Evolutionary conservation across 2,888 invertebrate genomes (phyloP), one percentile per base, ranked within the genome.

Genomic region (Chrysotoxum bicinctum): DNA sequence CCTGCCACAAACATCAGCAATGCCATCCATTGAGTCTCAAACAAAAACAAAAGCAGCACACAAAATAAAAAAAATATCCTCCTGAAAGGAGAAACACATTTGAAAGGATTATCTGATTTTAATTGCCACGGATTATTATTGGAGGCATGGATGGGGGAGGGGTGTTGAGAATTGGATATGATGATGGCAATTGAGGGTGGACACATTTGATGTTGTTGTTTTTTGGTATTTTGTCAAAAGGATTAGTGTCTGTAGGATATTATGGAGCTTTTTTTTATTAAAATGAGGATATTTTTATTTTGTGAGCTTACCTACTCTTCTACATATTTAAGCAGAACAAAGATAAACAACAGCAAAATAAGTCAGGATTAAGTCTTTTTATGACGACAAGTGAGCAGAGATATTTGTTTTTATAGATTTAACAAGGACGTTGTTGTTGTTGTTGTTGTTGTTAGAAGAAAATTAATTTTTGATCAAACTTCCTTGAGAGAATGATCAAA

Each of bases 81-180:
- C 5, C n/a, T 58, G 58, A 58, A 74, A 74, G 56, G 78, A 69
- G 74, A 79, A 78, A 79, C 40, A 69, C 74, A 83, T 79, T 79
- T 74, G 79, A 83, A 75, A 66, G 79, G 79, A 74, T 83, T 83
- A 79, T 78, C 78, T 78, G 79, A 79, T 83, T 78, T 83, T 83
- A 83, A 83, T 83, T 83, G 83, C 79, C 69, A 64, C 50, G 82
- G 82, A 82, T 82, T 82, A 83, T 70, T 74, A 79, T 81, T 69
- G 77, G 50, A 5, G 5, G 12, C 14, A 12, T 32, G 54, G 35
- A 45, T 50, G 40, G 52, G 58, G 4, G 60, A 16, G 12, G 35
- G 50, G 40, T 64, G n/a, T n/a, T n/a, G n/a, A n/a, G 54, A 30
- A 58, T 40, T 43, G 45, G 66, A 50, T 68, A 52, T 52, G 26